Percentiles rank a stretch among this genome's conserved stretches.
phyloP scores from a whole-genome alignment of 2,888 invertebrate species.

The Drosophila barbarae region DNA sequence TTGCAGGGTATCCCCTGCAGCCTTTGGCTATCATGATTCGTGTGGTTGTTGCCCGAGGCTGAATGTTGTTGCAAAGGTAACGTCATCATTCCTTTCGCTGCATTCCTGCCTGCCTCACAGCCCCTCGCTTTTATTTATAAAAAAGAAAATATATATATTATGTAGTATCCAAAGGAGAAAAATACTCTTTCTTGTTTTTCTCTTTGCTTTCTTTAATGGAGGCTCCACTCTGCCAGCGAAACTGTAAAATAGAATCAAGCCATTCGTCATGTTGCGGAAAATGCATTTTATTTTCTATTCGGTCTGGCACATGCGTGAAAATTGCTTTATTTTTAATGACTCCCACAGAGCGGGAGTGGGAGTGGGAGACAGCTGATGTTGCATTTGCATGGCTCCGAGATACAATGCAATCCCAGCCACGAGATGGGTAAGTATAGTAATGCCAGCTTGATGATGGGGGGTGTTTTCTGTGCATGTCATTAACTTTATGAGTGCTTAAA shows the following conservation, averaged over 20 bases:
- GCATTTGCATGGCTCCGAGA: slow-evolving; percentile 52
- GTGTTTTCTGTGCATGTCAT: slow-evolving; percentile 65
- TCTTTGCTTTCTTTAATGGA: slow-evolving; percentile 21
- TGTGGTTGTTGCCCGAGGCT: slow-evolving; percentile 15
- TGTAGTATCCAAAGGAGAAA: slow-evolving; percentile 29
- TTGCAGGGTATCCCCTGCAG: slow-evolving; percentile 17
- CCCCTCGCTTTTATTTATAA: slow-evolving; percentile 39
- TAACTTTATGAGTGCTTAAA: slow-evolving; percentile 75
- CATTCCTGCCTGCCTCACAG: slow-evolving; percentile 14
- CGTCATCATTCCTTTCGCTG: slow-evolving; percentile 31
- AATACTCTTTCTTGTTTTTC: slow-evolving; percentile 27
- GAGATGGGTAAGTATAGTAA: slow-evolving; percentile 31
- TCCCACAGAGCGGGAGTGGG: slow-evolving; percentile 18
- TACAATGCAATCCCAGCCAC: slow-evolving; percentile 60
- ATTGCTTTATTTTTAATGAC: slow-evolving; percentile 75
- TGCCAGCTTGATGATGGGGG: slow-evolving; percentile 36
- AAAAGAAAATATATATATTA: slow-evolving; percentile 14
- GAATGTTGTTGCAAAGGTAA: slow-evolving; percentile 15
- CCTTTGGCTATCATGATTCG: slow-evolving; percentile 25
- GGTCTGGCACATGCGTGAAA: slow-evolving; percentile 71
- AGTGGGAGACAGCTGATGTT: slow-evolving; percentile 39
- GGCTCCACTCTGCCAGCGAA: slow-evolving; percentile 34
- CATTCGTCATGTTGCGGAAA: slow-evolving; percentile 74
- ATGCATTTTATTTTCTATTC: slow-evolving; percentile 71
- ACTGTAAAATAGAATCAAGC: slow-evolving; percentile 74